Conservation (phyloP, 2,888 invertebrate genomes). For the Papilio gigon region DNA sequence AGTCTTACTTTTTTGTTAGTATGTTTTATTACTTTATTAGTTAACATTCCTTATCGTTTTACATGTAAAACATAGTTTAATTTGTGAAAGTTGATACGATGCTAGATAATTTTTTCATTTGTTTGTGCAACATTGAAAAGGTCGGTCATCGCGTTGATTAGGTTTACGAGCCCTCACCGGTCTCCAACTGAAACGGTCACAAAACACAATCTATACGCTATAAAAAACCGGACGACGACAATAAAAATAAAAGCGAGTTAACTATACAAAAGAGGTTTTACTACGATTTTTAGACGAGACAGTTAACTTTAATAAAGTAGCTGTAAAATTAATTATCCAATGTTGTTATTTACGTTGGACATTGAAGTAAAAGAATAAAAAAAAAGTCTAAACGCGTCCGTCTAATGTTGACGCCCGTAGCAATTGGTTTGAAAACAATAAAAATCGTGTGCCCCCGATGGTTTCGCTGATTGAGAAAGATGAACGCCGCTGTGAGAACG, state of each 20-base stretch:
- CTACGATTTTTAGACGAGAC: conserved; percentile 59
- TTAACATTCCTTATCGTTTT: no score
- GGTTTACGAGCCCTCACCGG: conserved; percentile 37
- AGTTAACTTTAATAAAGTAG: conserved; percentile 74
- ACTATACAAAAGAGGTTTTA: conserved; percentile 56
- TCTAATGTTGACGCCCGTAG: conserved; percentile 56
- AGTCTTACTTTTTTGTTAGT: no score
- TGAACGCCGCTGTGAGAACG: conserved; percentile 74
- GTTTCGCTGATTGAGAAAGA: conserved; percentile 79
- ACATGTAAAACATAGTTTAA: background rate
- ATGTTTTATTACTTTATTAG: no score
- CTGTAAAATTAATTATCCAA: conserved; percentile 76
- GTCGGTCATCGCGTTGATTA: conserved; percentile 32
- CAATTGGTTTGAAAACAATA: conserved; percentile 77
- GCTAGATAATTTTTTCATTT: conserved; percentile 1
- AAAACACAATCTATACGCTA: conserved; percentile 70
- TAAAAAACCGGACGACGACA: conserved; percentile 59
- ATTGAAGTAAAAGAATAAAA: conserved; percentile 46
- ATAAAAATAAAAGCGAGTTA: conserved; percentile 55
- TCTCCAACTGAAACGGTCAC: conserved; percentile 50
- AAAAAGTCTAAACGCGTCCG: conserved; percentile 50
- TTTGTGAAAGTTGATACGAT: background rate
- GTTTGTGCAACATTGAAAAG: conserved; percentile 20
- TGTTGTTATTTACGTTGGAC: conserved; percentile 57
- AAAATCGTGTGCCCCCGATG: conserved; percentile 72